Evolutionary conservation across 2,888 invertebrate species (phyloP).

Genomic region (Encarsia formosa): DNA sequence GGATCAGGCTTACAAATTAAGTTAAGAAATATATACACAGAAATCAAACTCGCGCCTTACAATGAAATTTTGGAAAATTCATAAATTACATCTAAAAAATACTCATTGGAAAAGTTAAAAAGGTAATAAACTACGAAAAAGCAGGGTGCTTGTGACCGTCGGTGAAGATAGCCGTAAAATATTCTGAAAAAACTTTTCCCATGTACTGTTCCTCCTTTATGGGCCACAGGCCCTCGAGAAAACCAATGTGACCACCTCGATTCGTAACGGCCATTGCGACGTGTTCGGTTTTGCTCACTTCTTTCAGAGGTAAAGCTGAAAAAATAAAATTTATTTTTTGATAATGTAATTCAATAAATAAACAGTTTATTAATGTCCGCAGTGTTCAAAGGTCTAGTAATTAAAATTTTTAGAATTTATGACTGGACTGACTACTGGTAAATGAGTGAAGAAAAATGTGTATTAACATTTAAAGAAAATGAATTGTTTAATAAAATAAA

Average conservation of each 20-base stretch:
- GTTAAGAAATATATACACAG: neutral
- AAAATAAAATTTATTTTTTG: too few species aligned
- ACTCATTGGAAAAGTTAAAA: neutral
- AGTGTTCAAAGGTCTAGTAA: too few species aligned
- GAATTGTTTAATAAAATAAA: too few species aligned
- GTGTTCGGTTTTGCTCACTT: slow-evolving; percentile 59
- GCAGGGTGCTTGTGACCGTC: slow-evolving; percentile 28
- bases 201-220: slow-evolving; percentile 59
- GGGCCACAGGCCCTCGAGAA: slow-evolving; percentile 74
- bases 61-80: neutral
- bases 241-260: slow-evolving; percentile 77
- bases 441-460: too few species aligned
- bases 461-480: too few species aligned
- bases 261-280: slow-evolving; percentile 71
- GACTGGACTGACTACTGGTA: too few species aligned
- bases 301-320: slow-evolving; percentile 64
- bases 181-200: slow-evolving; percentile 61
- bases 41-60: neutral
- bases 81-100: too few species aligned
- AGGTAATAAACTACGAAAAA: slow-evolving; percentile 10
- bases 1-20: neutral
- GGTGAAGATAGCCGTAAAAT: slow-evolving; percentile 60
- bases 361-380: too few species aligned
- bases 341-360: too few species aligned
- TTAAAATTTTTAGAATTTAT: too few species aligned